Percentiles rank a stretch among this genome's conserved stretches.
Conservation (phyloP, 2,797 vertebrate species). For the Falco biarmicus region DNA sequence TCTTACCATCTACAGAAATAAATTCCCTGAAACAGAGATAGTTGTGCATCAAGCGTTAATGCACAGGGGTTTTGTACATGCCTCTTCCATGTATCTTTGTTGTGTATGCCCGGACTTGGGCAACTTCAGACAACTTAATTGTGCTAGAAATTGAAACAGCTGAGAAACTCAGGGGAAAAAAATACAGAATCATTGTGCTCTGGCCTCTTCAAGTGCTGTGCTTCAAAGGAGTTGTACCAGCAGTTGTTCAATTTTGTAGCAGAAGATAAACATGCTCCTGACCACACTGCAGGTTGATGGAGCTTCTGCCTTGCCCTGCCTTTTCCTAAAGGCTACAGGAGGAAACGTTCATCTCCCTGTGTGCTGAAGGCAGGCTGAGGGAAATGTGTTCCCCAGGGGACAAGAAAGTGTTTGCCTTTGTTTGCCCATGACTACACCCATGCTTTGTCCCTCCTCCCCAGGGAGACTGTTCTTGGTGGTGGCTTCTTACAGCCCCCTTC, state of each 20-base stretch:
- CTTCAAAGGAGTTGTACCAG: neutral
- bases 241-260: neutral
- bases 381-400: neutral
- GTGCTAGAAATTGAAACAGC: neutral
- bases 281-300: neutral
- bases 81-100: neutral
- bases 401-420: fast-evolving
- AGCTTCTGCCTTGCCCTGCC: neutral
- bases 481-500: neutral
- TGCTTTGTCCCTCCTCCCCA: neutral
- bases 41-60: neutral
- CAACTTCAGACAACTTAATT: neutral
- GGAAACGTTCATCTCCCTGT: neutral
- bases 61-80: neutral
- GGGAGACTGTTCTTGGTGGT: neutral
- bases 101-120: neutral
- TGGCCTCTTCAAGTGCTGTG: neutral
- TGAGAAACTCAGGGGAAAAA: neutral
- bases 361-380: neutral
- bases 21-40: neutral
- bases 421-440: neutral
- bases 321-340: neutral
- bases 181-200: neutral
- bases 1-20: neutral
- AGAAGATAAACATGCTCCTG: neutral